A percentile compares a stretch with the other conserved stretches of the same genome.
These are phyloP conservation scores for Zaprionus bogoriensis DNA, from an alignment of 2,888 invertebrate genomes.

Conservation along the genomic window DNA sequence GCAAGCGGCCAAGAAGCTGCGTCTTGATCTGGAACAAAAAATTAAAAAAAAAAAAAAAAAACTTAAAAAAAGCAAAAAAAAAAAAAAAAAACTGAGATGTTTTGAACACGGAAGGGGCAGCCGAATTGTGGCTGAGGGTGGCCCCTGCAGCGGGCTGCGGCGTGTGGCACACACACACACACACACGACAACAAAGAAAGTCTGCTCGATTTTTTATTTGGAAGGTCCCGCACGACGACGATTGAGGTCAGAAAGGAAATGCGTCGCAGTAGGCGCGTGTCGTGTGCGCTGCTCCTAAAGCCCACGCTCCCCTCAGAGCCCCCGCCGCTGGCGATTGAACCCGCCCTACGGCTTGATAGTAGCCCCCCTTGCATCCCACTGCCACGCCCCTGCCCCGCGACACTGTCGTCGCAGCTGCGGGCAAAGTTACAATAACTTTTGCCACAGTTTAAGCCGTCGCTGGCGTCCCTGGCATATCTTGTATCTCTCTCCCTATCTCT, in stretches of 20 bases:
- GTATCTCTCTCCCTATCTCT: constrained; percentile 17
- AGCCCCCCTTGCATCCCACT: neutral
- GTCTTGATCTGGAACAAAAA: constrained; percentile 44
- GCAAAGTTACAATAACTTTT: constrained; percentile 73
- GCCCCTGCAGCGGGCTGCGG: neutral
- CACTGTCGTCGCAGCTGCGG: constrained; percentile 42
- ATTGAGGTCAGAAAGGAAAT: constrained; percentile 68
- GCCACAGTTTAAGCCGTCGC: constrained; percentile 64
- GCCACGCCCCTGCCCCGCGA: neutral
- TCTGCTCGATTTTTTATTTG: constrained; percentile 23
- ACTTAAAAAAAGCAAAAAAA: neutral
- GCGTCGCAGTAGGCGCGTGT: constrained; percentile 66
- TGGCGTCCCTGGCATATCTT: constrained; percentile 36
- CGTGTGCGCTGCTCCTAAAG: constrained; percentile 27
- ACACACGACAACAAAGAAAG: constrained; percentile 39
- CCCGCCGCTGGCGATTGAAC: neutral
- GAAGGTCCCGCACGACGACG: constrained; percentile 30
- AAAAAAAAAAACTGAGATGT: constrained; percentile 14
- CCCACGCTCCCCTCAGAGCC: neutral
- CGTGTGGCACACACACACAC: neutral
- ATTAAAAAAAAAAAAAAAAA: constrained; percentile 8
- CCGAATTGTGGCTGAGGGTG: constrained; percentile 31
- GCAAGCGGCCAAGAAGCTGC: constrained; percentile 51
- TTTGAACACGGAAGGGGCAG: constrained; percentile 44
- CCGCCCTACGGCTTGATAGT: constrained; percentile 14